Evolutionary conservation across 2,888 invertebrate species (phyloP).

Genomic region (Agrenia bidenticulata): DNA sequence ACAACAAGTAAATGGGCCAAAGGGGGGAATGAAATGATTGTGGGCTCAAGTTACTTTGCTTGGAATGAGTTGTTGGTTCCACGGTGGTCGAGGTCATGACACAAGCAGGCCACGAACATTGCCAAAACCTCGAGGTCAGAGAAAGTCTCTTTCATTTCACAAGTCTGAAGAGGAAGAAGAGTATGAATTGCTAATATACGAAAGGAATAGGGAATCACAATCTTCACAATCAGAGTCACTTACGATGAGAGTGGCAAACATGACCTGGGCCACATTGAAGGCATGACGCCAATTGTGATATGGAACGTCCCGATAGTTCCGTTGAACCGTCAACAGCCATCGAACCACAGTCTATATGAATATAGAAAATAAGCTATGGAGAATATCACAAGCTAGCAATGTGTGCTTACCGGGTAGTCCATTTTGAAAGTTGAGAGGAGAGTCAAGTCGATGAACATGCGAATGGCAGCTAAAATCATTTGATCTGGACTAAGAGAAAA

Average conservation of each 20-base stretch:
- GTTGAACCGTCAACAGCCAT: constrained; percentile 60
- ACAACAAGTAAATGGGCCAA: no score
- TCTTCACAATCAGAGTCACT: no score
- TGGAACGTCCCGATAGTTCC: constrained; percentile 62
- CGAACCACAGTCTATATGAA: constrained; percentile 58
- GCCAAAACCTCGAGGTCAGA: constrained; percentile 59
- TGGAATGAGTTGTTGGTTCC: constrained; percentile 65
- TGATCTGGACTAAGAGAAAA: constrained; percentile 59
- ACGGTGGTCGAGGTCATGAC: constrained; percentile 65
- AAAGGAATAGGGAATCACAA: no score
- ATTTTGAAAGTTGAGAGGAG: constrained; percentile 59
- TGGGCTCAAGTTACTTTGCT: constrained; percentile 58
- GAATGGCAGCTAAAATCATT: constrained; percentile 60
- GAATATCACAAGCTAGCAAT: no score
- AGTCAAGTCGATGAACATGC: constrained; percentile 60
- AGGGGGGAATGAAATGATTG: no score
- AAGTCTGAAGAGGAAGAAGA: no score
- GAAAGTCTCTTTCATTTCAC: constrained; percentile 58
- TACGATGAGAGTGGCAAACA: constrained; percentile 61
- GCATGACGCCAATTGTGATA: constrained; percentile 64
- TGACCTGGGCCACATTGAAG: constrained; percentile 61
- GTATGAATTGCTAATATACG: no score
- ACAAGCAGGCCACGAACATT: constrained; percentile 64
- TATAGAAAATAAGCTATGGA: neutral
- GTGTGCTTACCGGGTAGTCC: constrained; percentile 57